Base-by-base conservation (phyloP, 2,113 vertebrate species). In the Cephalopholis sonnerati region DNA sequence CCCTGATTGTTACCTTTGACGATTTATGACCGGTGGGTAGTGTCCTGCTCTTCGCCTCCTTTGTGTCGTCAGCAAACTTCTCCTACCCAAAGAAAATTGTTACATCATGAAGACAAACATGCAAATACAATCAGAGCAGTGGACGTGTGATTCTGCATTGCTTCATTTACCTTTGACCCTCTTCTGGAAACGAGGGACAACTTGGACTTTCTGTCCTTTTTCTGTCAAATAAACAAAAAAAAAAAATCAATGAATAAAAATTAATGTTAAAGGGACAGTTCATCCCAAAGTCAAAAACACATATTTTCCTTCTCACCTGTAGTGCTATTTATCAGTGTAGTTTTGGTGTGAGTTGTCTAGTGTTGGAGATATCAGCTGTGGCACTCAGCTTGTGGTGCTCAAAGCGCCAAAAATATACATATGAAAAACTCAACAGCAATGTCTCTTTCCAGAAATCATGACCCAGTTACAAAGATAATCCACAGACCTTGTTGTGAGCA, bases 121-220 rank as follows among this genome's bases (percentile, higher is more conserved):
- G 24, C 3, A 71, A 66, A 59, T 5, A 22, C 29, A n/a, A 2
- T 8, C 15, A 59, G 15, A 53, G 13, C 20, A 27, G 10, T 6
- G 7, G 29, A n/a, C 22, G 3, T 0, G 3, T 18, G 13, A 24
- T 17, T 44, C 51, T 61, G 15, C 7, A 6, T 17, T 7, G 15
- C 0, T 50, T 48, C 0, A 5, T 27, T 55, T 89, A 96, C 95
- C 93, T 95, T 95, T 5, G 94, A 94, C 5, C 74, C 59, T 91
- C 90, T 91, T 64, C 86, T 90, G 61, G 92, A 85, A 1, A 86
- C 8, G 0, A 92, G 8, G 0, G 91, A 89, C 59, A 87, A 61
- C 16, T 20, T 83, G 27, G 82, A 79, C 29, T 88, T 93, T 22
- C 13, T 92, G 18, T 91, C 84, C 53, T 84, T 92, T 89, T 89